phyloP scores from a whole-genome alignment of 1,140 invertebrate genomes.

The Adelges cooleyi region DNA sequence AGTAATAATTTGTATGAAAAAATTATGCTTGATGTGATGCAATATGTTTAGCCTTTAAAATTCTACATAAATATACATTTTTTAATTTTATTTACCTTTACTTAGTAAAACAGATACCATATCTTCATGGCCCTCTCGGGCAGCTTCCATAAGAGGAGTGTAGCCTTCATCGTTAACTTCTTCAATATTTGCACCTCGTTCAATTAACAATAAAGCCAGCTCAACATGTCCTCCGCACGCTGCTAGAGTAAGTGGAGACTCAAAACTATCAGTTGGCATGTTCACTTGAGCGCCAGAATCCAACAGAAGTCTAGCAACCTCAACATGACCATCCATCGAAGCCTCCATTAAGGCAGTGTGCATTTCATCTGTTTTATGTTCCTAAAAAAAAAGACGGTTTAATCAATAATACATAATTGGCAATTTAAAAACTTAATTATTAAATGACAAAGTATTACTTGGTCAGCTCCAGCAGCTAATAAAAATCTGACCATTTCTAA shows the following conservation, averaged over 20 bases:
- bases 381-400: conserved; percentile 39
- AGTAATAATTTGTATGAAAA: no score
- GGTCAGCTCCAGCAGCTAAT: conserved; percentile 83
- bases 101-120: conserved; percentile 90
- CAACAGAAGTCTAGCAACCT: conserved; percentile 75
- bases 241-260: conserved; percentile 93
- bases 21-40: no score
- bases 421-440: background rate
- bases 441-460: conserved; percentile 41
- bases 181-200: conserved; percentile 95
- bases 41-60: no score
- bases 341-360: conserved; percentile 99
- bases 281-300: conserved; percentile 98
- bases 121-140: conserved; percentile 94
- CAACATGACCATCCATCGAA: conserved; percentile 98
- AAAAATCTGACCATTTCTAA: conserved; percentile 95
- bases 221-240: conserved; percentile 98
- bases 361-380: conserved; percentile 99
- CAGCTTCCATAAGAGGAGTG: conserved; percentile 97
- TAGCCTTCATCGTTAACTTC: conserved; percentile 99
- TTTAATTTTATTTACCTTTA: no score
- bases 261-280: conserved; percentile 98
- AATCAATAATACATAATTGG: background rate
- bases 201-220: conserved; percentile 84
- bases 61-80: no score